Conservation (phyloP, 2,888 invertebrate genomes). For the Cepaea hortensis region DNA sequence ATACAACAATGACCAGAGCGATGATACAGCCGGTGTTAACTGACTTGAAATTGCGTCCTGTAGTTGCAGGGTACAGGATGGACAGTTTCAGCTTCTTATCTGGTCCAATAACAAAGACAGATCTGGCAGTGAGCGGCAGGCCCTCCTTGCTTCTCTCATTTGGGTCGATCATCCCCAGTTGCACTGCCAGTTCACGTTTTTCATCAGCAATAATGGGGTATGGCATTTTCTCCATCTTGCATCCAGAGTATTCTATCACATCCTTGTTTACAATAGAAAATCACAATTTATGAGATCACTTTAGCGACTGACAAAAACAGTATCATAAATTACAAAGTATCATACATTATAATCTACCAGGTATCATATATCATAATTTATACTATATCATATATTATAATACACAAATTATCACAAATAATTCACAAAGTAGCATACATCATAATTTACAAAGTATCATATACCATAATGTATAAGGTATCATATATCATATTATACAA, state of each 20-base stretch:
- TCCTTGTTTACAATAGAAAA: neutral
- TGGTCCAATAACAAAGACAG: conserved; percentile 91
- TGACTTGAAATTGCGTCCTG: conserved; percentile 96
- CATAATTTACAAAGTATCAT: too few relatives aligned
- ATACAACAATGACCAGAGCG: too few relatives aligned
- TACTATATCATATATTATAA: too few relatives aligned
- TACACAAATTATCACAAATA: too few relatives aligned
- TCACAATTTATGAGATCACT: neutral
- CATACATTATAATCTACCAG: too few relatives aligned
- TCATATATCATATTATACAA: too few relatives aligned
- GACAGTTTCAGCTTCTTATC: conserved; percentile 91
- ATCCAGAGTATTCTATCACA: conserved; percentile 50
- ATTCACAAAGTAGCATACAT: too few relatives aligned
- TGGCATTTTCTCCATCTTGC: conserved; percentile 81
- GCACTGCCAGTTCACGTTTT: conserved; percentile 85
- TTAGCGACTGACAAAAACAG: too few relatives aligned
- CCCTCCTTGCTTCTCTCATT: conserved; percentile 87
- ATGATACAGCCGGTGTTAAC: conserved; percentile 68
- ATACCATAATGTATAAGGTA: too few relatives aligned
- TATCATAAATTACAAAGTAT: too few relatives aligned
- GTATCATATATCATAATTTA: too few relatives aligned
- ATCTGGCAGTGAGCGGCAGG: conserved; percentile 89
- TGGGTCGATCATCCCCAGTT: conserved; percentile 94
- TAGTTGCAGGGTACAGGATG: conserved; percentile 95
- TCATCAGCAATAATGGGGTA: conserved; percentile 96